These are phyloP conservation scores for Parnassius apollo DNA, from an alignment of 2,888 invertebrate genomes.

Conservation along the genomic window DNA sequence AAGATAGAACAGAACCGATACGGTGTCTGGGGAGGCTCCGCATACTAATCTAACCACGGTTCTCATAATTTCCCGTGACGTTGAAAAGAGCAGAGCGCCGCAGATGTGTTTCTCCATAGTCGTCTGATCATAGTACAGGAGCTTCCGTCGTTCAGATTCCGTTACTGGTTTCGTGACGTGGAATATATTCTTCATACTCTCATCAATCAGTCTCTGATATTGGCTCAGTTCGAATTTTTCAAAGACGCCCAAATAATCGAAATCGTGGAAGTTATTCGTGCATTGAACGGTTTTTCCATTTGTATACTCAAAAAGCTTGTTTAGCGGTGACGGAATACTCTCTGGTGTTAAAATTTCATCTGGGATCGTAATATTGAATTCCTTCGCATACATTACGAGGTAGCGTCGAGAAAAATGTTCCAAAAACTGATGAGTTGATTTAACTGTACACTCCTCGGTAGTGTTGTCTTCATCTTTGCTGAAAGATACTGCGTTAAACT, in stretches of 20 bases:
- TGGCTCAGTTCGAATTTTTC: conserved; percentile 69
- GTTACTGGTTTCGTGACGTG: conserved; percentile 38
- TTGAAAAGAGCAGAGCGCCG: conserved; percentile 53
- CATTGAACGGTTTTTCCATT: conserved; percentile 56
- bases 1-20: conserved; percentile 70
- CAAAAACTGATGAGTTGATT: conserved; percentile 37
- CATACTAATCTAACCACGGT: conserved; percentile 62
- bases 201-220: conserved; percentile 59
- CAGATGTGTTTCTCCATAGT: conserved; percentile 68
- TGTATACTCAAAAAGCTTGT: conserved; percentile 61
- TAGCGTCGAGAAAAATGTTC: conserved; percentile 54
- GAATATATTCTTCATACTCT: conserved; percentile 57
- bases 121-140: conserved; percentile 62
- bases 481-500: conserved; percentile 59
- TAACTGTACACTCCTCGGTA: conserved; percentile 30
- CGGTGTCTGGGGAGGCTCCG: conserved; percentile 54
- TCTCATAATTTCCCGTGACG: conserved; percentile 66
- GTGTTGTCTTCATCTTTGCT: conserved; percentile 33
- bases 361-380: conserved; percentile 59
- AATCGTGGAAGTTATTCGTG: conserved; percentile 54
- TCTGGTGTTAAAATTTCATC: conserved; percentile 50
- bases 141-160: conserved; percentile 39
- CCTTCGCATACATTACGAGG: conserved; percentile 52
- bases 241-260: conserved; percentile 55
- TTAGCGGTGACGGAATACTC: conserved; percentile 37